Conservation (phyloP, 2,797 vertebrate species). For the Sebastes alutus region DNA sequence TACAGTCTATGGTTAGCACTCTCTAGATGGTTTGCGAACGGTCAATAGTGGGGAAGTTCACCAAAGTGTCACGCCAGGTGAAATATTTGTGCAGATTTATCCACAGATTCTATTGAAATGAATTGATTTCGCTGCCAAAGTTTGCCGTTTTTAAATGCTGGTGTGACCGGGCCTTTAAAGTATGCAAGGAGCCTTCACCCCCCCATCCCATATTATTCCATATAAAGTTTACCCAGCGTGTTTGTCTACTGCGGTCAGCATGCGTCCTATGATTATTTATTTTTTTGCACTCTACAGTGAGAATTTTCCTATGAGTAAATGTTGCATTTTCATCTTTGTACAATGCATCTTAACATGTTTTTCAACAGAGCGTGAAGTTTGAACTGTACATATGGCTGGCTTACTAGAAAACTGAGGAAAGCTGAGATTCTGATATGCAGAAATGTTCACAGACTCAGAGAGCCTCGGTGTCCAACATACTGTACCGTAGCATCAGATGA, state of each 20-base stretch:
- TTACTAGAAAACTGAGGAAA: slow-evolving; percentile 38
- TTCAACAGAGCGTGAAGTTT: not conserved
- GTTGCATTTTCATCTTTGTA: slow-evolving; percentile 56
- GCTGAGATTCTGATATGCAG: slow-evolving; percentile 2
- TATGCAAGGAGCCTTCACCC: not conserved
- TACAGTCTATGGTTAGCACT: no score
- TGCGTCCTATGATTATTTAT: slow-evolving; percentile 63
- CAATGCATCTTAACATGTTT: slow-evolving; percentile 34
- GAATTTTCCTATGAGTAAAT: slow-evolving; percentile 52
- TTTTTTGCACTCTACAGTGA: slow-evolving; percentile 52
- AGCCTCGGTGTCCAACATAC: not conserved
- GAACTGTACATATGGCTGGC: slow-evolving; percentile 58
- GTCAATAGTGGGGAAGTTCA: not conserved
- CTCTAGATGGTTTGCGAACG: not conserved
- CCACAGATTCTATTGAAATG: not conserved
- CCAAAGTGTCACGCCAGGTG: not conserved
- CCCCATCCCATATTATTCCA: slow-evolving; percentile 14
- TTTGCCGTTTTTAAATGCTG: not conserved
- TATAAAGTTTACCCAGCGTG: slow-evolving; percentile 49
- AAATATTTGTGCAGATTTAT: not conserved
- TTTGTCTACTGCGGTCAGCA: slow-evolving; percentile 73
- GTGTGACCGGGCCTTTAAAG: slow-evolving; percentile 24
- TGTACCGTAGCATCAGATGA: not conserved
- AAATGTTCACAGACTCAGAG: slow-evolving; percentile 5
- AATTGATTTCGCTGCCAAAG: not conserved